These are phyloP conservation scores for Temnothorax rugatulus DNA, from an alignment of 2,888 invertebrate genomes.

Conservation along the genomic window DNA sequence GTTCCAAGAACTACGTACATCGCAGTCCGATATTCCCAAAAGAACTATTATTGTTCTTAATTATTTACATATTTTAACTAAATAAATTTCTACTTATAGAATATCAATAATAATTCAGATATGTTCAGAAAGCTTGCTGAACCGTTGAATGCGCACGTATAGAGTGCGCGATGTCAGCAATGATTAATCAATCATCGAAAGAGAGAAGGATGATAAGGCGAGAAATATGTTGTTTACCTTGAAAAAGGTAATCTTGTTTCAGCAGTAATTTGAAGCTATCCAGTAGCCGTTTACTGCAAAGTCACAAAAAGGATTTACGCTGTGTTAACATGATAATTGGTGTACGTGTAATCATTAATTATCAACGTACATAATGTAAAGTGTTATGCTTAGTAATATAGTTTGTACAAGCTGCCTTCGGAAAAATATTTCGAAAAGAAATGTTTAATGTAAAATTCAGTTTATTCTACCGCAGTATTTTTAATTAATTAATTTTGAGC, in stretches of 20 bases:
- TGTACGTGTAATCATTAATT: not conserved
- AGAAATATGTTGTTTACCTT: conserved; percentile 21
- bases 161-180: not conserved
- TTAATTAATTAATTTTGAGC: not conserved
- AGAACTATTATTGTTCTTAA: not conserved
- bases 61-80: not conserved
- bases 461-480: not conserved
- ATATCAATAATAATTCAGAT: not conserved
- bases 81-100: not conserved
- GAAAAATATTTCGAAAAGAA: not conserved
- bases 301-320: conserved; percentile 22
- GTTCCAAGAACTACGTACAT: not conserved
- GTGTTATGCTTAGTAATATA: not conserved
- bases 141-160: not conserved
- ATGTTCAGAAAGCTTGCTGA: not conserved
- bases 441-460: not conserved
- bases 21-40: not conserved
- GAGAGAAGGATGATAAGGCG: not conserved
- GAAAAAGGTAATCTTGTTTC: conserved; percentile 9
- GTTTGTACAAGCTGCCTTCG: not conserved
- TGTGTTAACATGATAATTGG: not conserved
- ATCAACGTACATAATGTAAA: not conserved
- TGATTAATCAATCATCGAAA: conserved; percentile 7
- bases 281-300: not conserved
- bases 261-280: not conserved